Evolutionary conservation across 2,113 vertebrate genomes (phyloP).

Genomic region (Benitochromis conjunctus): DNA sequence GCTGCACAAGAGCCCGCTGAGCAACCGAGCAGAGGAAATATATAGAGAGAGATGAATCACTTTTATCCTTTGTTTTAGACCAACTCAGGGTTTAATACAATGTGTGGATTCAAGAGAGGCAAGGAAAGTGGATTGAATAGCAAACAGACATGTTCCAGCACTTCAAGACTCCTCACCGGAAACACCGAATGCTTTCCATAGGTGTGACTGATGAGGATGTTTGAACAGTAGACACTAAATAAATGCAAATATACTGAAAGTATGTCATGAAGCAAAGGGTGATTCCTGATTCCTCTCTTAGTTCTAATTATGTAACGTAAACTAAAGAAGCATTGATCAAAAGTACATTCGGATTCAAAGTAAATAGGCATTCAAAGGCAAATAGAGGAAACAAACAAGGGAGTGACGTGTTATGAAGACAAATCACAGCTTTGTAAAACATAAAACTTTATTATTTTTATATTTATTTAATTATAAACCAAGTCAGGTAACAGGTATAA

Average conservation of each 20-base stretch:
- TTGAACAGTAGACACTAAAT: constrained; percentile 17
- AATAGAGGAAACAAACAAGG: background rate
- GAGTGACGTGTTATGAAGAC: background rate
- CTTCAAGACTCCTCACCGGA: constrained; percentile 40
- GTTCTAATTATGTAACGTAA: background rate
- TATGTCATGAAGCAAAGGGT: background rate
- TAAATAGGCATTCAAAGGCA: background rate
- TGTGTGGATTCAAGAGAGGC: constrained; percentile 29
- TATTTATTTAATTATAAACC: background rate
- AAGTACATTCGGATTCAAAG: background rate
- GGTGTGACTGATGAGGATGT: constrained; percentile 38
- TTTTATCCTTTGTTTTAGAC: constrained; percentile 54
- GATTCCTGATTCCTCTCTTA: background rate
- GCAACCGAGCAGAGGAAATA: constrained; percentile 44
- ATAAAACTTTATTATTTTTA: background rate
- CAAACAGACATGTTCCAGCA: constrained; percentile 51
- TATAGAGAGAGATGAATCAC: constrained; percentile 57
- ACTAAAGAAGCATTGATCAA: background rate
- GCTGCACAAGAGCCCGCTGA: constrained; percentile 23
- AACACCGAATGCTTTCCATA: constrained; percentile 46
- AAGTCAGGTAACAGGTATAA: background rate
- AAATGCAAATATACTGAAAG: background rate
- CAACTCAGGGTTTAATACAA: constrained; percentile 53
- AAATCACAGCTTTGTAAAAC: background rate
- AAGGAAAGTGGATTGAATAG: constrained; percentile 26